phyloP scores from a whole-genome alignment of 2,888 invertebrate genomes.

The Aphidoletes aphidimyza region DNA sequence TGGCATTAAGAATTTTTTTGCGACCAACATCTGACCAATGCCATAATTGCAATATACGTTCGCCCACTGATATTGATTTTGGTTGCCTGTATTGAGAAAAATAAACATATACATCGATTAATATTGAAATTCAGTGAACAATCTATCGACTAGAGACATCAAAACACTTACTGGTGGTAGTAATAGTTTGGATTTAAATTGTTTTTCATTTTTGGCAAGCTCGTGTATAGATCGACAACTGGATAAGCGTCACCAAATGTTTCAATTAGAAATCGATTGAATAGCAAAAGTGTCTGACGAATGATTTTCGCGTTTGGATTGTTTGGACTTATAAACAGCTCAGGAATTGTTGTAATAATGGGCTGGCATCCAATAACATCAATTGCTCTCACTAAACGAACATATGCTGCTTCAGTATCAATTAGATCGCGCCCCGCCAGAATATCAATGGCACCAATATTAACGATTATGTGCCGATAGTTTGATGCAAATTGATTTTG shows the following conservation, averaged over 20 bases:
- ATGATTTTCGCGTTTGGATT: not conserved
- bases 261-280: not conserved
- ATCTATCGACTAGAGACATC: not conserved
- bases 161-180: not conserved
- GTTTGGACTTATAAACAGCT: not conserved
- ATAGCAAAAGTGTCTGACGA: not conserved
- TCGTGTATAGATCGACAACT: not conserved
- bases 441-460: slow-evolving; percentile 37
- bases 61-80: not conserved
- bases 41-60: not conserved
- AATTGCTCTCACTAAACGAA: slow-evolving; percentile 8
- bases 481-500: not conserved
- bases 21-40: not conserved
- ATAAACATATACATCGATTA: not conserved
- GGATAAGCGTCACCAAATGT: not conserved
- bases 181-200: not conserved
- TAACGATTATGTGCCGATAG: not conserved
- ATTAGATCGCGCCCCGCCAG: not conserved
- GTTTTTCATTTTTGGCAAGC: not conserved
- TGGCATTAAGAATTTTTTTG: not conserved
- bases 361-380: not conserved
- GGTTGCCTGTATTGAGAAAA: not conserved
- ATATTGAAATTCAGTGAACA: not conserved
- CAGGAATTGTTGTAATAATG: not conserved
- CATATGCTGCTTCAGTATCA: not conserved